These are phyloP conservation scores for Eolophus roseicapilla DNA, from an alignment of 2,113 vertebrate species.

Conservation along the genomic window DNA sequence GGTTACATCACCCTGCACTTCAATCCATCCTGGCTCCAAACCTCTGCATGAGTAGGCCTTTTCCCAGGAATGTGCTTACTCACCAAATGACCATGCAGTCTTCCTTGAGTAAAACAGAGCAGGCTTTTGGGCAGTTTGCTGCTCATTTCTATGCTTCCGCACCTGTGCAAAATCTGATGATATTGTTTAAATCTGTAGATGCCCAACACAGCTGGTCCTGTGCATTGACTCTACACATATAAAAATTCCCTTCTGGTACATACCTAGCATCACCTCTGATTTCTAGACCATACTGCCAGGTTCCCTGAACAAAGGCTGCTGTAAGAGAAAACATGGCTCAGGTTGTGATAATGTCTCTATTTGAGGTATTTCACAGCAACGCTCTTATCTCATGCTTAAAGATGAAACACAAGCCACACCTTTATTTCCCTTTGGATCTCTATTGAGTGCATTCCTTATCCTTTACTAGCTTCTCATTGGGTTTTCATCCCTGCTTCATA, in stretches of 20 bases:
- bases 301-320: background rate
- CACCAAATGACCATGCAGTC: fast-evolving
- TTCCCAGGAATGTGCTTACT: background rate
- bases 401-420: background rate
- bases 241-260: background rate
- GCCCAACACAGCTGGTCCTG: background rate
- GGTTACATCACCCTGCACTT: background rate
- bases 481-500: background rate
- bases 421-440: background rate
- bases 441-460: background rate
- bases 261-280: background rate
- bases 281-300: background rate
- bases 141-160: background rate
- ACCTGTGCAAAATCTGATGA: background rate
- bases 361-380: background rate
- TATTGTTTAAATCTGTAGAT: background rate
- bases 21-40: background rate
- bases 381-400: background rate
- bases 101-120: background rate
- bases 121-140: background rate
- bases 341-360: background rate
- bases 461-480: background rate
- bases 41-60: background rate
- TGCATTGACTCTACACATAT: background rate
- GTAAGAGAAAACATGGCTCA: background rate